Evolutionary conservation across 2,113 vertebrate genomes (phyloP), one percentile per base, ranked within the genome.

Genomic region (Pimephales promelas): DNA sequence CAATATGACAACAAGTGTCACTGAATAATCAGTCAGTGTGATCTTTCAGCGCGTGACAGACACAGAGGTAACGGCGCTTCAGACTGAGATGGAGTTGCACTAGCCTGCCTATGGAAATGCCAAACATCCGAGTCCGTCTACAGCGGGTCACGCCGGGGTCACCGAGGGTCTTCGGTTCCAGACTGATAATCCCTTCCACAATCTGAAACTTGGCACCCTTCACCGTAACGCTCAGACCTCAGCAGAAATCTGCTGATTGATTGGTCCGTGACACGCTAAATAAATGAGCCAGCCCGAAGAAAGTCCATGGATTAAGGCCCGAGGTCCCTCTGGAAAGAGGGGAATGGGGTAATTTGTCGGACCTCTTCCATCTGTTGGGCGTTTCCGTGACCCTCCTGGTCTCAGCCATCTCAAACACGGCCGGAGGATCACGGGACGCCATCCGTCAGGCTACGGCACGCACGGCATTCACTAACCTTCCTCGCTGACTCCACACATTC

Each of bases 121-220:
- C 72, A 77, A 80, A 81, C 61, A 49, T 43, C 24, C 71, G 31
- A 85, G 40, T 47, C 36, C 56, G 1, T 93, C 90, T 89, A 83
- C 89, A 89, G 88, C 89, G 86, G 91, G 91, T 93, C 91, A 92
- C 90, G 89, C 87, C 92, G 87, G 91, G 91, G 92, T 93, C 92
- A 91, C n/a, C 90, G 90, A 93, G 90, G 87, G 89, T 89, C 90
- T 93, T 91, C 86, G 89, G 92, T 92, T 92, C 92, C 91, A 91
- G 88, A 92, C 92, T 88, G 86, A 85, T 93, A 93, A 92, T 93
- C 92, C 92, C 59, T 52, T 72, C 89, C 83, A 88, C 89, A 88
- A 90, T 91, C 90, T 91, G 92, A 89, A 91, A 89, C 87, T 74
- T 72, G 64, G 71, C 57, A 20, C 43, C 79, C 34, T 70, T 43